phyloP scores from a whole-genome alignment of 2,113 vertebrate species.

The Proterorhinus semilunaris region DNA sequence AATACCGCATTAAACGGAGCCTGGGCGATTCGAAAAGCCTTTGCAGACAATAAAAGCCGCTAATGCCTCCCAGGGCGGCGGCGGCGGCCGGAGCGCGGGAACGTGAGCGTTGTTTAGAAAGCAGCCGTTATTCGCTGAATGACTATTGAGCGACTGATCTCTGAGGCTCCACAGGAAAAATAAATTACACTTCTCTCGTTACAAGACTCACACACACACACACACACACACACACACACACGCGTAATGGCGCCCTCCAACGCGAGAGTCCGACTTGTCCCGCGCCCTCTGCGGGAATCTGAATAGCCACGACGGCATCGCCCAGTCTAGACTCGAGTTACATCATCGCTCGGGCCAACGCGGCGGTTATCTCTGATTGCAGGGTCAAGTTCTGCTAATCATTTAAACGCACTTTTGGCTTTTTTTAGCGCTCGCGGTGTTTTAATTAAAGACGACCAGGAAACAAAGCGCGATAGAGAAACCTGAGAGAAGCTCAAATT shows the following conservation, averaged over 20 bases:
- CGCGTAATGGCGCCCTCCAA: conserved; percentile 14
- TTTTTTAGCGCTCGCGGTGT: too few relatives aligned
- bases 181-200: not conserved
- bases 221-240: too few relatives aligned
- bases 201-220: not conserved
- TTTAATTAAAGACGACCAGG: too few relatives aligned
- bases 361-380: not conserved
- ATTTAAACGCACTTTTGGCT: not conserved
- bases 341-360: not conserved
- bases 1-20: not conserved
- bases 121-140: not conserved
- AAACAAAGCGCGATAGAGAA: too few relatives aligned
- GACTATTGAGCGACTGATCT: not conserved
- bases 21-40: not conserved
- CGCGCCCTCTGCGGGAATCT: conserved; percentile 3
- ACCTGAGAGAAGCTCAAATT: too few relatives aligned
- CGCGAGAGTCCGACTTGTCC: too few relatives aligned
- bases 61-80: not conserved
- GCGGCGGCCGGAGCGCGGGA: not conserved
- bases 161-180: not conserved
- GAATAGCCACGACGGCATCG: not conserved
- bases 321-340: not conserved
- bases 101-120: conserved; percentile 9
- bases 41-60: not conserved
- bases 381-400: not conserved